Evolutionary conservation across 2,888 invertebrate species (phyloP), one percentile per base, ranked within the genome.

Genomic region (Stenurella melanura): DNA sequence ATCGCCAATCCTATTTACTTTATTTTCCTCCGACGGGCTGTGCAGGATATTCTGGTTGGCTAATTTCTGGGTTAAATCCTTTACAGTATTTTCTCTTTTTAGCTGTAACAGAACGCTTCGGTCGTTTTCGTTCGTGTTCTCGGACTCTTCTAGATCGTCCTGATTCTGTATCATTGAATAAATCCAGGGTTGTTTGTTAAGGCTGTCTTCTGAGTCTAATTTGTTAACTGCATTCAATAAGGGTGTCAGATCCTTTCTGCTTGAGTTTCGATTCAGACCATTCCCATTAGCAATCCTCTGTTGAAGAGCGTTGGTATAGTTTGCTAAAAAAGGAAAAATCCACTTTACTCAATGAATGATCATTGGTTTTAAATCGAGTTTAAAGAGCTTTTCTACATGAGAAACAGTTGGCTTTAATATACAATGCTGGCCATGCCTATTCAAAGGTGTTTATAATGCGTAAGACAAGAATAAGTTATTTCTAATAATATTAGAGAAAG

Each of bases 31-130:
- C 1, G 88, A 85, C 17, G 89, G 88, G 81, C 89, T 91, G 74
- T 92, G 91, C 76, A 93, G 88, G 73, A 92, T 90, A 86, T 91
- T 92, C 85, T 96, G 93, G 86, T 93, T 95, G 56, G 95, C 94
- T 81, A 97, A 89, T 89, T 96, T 95, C 88, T 96, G 96, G 57
- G 96, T 96, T 79, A 97, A 90, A 90, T 97, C 96, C 90, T 96
- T 96, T 67, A 97, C 96, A 67, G 96, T 96, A 86, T 95, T 95
- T 89, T 96, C 96, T 81, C 95, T 92, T 87, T 95, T 95, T 70
- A 96, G 88, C 82, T 95, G 92, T 76, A 94, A 90, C 77, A 94
- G 91, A 85, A 94, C 90, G 85, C 92, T 91, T 84, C 89, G 86
- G 19, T 90, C 89, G 83, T 91, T 90, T 82, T 90, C 89, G 87